Evolutionary conservation across 2,888 invertebrate species (phyloP).

Genomic region (Apamea anceps): DNA sequence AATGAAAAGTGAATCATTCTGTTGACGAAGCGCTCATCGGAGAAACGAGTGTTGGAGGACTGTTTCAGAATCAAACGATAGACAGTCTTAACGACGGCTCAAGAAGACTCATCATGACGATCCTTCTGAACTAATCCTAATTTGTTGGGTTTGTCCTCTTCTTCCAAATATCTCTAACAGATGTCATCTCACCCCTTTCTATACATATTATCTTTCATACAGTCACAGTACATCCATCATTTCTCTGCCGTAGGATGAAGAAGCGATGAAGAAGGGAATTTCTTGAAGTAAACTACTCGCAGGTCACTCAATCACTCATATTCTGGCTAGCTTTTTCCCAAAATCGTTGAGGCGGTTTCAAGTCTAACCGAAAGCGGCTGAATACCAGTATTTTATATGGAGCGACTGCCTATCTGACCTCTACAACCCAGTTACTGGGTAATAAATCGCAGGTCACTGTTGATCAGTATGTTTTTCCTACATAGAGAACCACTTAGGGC

Average conservation of each 20-base stretch:
- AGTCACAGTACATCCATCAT: neutral
- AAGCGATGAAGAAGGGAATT: neutral
- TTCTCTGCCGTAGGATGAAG: neutral
- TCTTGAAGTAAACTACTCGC: neutral
- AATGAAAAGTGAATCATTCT: too few relatives aligned
- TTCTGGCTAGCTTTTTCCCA: neutral
- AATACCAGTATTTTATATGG: neutral
- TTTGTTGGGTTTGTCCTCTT: neutral
- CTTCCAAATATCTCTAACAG: neutral
- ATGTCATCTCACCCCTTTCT: neutral
- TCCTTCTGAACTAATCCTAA: neutral
- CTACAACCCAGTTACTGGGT: neutral
- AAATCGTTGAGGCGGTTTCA: neutral
- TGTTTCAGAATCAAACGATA: too few relatives aligned
- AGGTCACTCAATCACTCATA: neutral
- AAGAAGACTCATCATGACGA: neutral
- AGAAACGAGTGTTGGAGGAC: too few relatives aligned
- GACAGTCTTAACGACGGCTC: neutral
- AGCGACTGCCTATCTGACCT: neutral
- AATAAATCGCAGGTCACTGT: neutral
- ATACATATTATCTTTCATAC: neutral
- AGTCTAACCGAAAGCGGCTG: neutral
- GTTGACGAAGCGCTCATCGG: too few relatives aligned
- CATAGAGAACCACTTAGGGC: neutral
- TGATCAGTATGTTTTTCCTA: neutral